These are phyloP conservation scores for Upupa epops DNA, from an alignment of 2,113 vertebrate genomes.

Conservation along the genomic window DNA sequence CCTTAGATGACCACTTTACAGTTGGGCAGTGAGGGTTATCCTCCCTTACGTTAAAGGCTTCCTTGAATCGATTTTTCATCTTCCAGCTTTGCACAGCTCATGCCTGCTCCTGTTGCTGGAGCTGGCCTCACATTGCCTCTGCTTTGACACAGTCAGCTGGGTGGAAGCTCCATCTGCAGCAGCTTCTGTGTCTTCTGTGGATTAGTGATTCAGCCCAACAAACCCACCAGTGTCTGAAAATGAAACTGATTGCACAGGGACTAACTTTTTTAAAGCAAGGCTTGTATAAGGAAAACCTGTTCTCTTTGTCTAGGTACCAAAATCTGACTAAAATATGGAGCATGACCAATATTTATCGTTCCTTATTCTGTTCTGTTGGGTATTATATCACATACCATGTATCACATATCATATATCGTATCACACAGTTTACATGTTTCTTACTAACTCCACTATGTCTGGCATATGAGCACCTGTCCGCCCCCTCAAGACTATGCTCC, in stretches of 20 bases:
- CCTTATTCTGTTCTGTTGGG: background rate
- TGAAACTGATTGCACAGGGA: background rate
- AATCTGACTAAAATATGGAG: background rate
- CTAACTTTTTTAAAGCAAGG: background rate
- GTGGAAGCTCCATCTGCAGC: background rate
- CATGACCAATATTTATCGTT: background rate
- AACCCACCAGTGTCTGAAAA: background rate
- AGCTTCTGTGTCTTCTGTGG: background rate
- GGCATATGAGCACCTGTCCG: background rate
- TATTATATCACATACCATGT: background rate
- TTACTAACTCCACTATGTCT: background rate
- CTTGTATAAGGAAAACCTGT: background rate
- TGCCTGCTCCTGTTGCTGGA: background rate
- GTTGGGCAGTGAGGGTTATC: background rate
- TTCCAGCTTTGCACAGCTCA: background rate
- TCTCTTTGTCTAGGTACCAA: background rate
- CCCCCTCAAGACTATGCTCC: background rate
- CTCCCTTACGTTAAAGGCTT: background rate
- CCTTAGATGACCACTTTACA: background rate
- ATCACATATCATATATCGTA: too few species aligned
- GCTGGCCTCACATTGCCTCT: background rate
- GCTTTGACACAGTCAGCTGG: background rate
- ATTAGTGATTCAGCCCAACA: background rate
- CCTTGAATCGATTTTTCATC: background rate
- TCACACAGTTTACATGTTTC: background rate